Percentiles rank a stretch among this genome's conserved stretches.
phyloP scores from a whole-genome alignment of 2,113 vertebrate genomes.

The Chamaetylas fuelleborni region DNA sequence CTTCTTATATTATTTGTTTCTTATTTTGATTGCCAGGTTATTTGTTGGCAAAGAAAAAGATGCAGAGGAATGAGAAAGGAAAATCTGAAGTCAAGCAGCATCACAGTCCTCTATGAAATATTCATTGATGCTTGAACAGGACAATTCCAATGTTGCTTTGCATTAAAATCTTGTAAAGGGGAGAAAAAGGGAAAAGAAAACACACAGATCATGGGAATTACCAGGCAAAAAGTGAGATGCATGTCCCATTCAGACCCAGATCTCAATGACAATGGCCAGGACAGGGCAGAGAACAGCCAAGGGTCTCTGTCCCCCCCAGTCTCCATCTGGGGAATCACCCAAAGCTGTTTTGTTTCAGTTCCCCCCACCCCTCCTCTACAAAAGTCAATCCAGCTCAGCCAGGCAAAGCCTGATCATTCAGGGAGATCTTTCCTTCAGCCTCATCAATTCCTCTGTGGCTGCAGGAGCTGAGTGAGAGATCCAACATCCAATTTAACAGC shows the following conservation, averaged over 20 bases:
- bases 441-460: not conserved
- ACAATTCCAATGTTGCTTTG: not conserved
- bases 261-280: accelerated
- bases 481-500: not conserved
- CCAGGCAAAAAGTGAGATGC: not conserved
- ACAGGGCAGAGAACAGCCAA: not conserved
- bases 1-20: not conserved
- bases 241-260: not conserved
- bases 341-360: not conserved
- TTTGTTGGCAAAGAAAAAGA: not conserved
- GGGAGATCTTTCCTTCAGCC: not conserved
- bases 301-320: not conserved
- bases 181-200: not conserved
- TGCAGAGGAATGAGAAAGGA: not conserved
- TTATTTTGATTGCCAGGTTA: constrained; percentile 6
- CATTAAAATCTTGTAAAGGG: not conserved
- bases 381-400: not conserved
- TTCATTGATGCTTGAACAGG: not conserved
- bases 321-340: not conserved
- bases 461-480: not conserved
- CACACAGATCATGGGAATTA: not conserved
- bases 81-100: not conserved
- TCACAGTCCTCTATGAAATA: not conserved
- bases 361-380: accelerated
- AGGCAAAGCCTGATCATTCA: not conserved